Conservation (phyloP, 2,797 vertebrate species). For the Esox masquinongy region DNA sequence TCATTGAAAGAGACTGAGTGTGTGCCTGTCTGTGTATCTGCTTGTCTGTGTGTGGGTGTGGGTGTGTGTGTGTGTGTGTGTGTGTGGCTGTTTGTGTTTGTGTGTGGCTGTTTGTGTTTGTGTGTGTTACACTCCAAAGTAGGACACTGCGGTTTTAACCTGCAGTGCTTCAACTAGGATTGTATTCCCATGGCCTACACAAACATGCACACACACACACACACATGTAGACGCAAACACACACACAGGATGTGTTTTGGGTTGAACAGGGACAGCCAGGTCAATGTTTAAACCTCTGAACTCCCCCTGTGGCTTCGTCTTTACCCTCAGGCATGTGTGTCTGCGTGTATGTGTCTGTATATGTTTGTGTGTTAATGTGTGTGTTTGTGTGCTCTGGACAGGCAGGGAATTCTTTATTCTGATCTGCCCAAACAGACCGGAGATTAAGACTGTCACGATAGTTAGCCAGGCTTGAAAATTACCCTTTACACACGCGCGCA, state of each 20-base stretch:
- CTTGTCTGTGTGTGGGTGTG: neutral
- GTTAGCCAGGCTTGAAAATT: neutral
- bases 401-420: conserved; percentile 4
- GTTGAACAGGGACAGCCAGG: neutral
- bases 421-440: neutral
- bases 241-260: conserved; percentile 1
- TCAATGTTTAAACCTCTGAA: conserved; percentile 11
- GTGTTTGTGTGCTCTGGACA: neutral
- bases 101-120: neutral
- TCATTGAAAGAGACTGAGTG: neutral
- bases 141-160: neutral
- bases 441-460: neutral
- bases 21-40: neutral
- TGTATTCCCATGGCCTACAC: neutral
- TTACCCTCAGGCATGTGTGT: neutral
- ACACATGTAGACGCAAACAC: neutral
- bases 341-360: conserved; percentile 12
- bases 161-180: neutral
- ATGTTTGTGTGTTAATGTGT: neutral
- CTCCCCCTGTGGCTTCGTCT: neutral
- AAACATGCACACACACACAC: neutral
- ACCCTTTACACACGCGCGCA: neutral
- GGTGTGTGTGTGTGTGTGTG: neutral
- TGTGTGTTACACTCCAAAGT: neutral
- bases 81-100: neutral